Evolutionary conservation across 2,797 vertebrate species (phyloP), one percentile per base, ranked within the genome.

Genomic region (Dallia pectoralis): DNA sequence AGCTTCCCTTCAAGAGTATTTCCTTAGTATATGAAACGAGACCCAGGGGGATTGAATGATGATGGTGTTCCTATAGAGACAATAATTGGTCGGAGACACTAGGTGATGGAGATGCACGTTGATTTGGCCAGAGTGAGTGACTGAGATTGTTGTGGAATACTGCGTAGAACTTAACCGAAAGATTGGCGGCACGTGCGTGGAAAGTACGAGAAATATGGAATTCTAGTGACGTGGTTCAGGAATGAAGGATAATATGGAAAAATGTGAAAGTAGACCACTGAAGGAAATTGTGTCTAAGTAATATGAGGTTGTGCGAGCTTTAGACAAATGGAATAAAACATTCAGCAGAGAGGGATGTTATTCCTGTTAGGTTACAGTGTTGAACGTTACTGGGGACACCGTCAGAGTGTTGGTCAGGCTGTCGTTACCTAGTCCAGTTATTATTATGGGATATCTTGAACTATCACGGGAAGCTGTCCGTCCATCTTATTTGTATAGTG

Each of bases 71-170:
- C 81, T 72, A 76, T n/a, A 71, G 73, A 82, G 80, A 86, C 85
- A 85, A 76, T 44, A 82, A 89, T 84, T 86, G 78, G 53, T 74
- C n/a, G 49, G 19, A 66, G 11, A 40, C 75, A 82, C 75, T 84
- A 5, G 2, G 73, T 82, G 84, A 88, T 87, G 80, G 82, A 87
- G 83, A 87, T 67, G 85, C 87, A 85, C 88, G 85, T 85, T 76
- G 80, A 85, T 87, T 90, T 79, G 86, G 74, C 74, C 61, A 74
- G 84, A 80, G 44, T 49, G 84, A 80, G 44, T 49, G 44, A 18
- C 27, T 16, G 22, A 25, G 53, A 59, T 12, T 59, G 25, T 59
- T 59, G 14, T 65, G 44, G 62, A 69, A 47, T 62, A 69, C 56
- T 71, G 49, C 6, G 67, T 72, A 78, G 71, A 68, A 67, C 70